Conservation (phyloP, 1,140 invertebrate species). For the Callitettix versicolor region DNA sequence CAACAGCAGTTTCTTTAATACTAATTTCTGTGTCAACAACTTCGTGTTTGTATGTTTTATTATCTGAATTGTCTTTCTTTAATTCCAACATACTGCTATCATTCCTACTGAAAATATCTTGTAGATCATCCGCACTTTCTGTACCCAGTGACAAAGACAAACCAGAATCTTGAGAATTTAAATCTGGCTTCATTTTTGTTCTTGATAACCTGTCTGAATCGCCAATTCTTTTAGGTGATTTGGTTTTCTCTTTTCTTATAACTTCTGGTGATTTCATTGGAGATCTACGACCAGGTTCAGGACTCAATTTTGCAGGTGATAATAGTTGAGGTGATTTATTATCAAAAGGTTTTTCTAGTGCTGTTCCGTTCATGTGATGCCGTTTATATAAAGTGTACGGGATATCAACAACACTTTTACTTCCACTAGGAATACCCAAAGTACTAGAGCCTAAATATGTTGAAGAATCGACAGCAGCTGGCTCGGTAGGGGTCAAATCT, state of each 20-base stretch:
- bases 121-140: slow-evolving; percentile 23
- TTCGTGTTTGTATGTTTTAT: neutral
- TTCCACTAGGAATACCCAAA: slow-evolving; percentile 9
- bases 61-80: neutral
- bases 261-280: slow-evolving; percentile 28
- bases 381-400: slow-evolving; percentile 72
- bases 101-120: slow-evolving; percentile 14
- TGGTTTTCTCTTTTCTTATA: slow-evolving; percentile 37
- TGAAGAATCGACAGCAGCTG: slow-evolving; percentile 12
- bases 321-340: slow-evolving; percentile 16
- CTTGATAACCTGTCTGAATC: slow-evolving; percentile 38
- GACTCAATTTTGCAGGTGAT: slow-evolving; percentile 10
- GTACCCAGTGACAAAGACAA: slow-evolving; percentile 26
- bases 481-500: slow-evolving; percentile 65
- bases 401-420: slow-evolving; percentile 54
- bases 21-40: neutral
- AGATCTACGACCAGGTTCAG: slow-evolving; percentile 16
- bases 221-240: slow-evolving; percentile 28
- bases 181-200: slow-evolving; percentile 37
- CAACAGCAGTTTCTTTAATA: neutral
- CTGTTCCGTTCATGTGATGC: slow-evolving; percentile 71
- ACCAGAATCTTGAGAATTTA: slow-evolving; percentile 32
- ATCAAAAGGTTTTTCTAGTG: slow-evolving; percentile 34
- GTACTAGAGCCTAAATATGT: slow-evolving; percentile 1
- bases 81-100: neutral